Percentiles rank a stretch among this genome's conserved stretches.
These are phyloP conservation scores for Lordiphosa stackelbergi DNA, from an alignment of 1,140 invertebrate genomes.

Conservation along the genomic window DNA sequence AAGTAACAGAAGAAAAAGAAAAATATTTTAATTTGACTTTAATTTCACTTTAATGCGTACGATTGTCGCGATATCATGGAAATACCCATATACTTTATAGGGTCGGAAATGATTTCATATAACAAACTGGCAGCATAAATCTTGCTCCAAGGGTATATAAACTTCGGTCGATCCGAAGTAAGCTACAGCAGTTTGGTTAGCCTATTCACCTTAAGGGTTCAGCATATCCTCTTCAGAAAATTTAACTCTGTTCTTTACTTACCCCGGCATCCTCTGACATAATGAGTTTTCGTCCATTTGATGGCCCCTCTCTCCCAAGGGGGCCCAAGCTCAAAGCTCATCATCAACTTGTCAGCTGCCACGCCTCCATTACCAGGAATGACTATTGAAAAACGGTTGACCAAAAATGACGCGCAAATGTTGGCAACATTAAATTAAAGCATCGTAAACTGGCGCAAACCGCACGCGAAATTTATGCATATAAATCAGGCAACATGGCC, in stretches of 20 bases:
- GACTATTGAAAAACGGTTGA: conserved; percentile 61
- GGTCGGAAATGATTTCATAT: too few relatives aligned
- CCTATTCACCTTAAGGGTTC: neutral
- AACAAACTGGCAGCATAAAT: too few relatives aligned
- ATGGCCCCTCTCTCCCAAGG: neutral
- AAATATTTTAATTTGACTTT: too few relatives aligned
- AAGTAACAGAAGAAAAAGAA: too few relatives aligned
- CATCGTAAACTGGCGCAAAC: conserved; percentile 52
- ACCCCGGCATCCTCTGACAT: conserved; percentile 6
- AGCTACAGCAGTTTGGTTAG: too few relatives aligned
- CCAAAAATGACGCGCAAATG: conserved; percentile 70
- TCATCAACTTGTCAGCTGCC: conserved; percentile 31
- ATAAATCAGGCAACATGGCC: conserved; percentile 54
- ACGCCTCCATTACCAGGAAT: conserved; percentile 51
- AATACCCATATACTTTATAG: too few relatives aligned
- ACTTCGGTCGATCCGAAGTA: rapidly evolving
- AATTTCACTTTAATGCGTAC: too few relatives aligned
- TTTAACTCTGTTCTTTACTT: neutral
- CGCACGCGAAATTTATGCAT: conserved; percentile 71
- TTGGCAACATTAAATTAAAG: conserved; percentile 71
- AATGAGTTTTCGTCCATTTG: conserved; percentile 40
- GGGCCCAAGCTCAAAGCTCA: conserved; percentile 16
- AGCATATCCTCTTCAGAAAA: neutral
- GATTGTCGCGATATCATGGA: too few relatives aligned
- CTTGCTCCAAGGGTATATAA: too few relatives aligned